Conservation (phyloP, 2,113 vertebrate genomes). For the Melierax canorus region DNA sequence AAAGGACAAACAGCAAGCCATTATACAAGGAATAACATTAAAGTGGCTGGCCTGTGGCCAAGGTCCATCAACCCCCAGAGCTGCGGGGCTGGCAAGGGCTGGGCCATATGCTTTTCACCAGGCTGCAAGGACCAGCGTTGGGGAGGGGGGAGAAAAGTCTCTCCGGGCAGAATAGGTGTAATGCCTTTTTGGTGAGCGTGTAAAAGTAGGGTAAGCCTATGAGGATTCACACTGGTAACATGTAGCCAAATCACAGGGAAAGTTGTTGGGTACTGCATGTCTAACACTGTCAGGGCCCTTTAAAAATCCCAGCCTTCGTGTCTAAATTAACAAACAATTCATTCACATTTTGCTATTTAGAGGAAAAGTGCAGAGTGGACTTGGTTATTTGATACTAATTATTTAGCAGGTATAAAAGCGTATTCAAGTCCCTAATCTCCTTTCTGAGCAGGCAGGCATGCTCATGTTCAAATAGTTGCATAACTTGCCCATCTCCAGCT, state of each 20-base stretch:
- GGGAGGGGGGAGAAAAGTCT: background rate
- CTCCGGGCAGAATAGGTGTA: background rate
- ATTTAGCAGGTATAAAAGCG: constrained; percentile 25
- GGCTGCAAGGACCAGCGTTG: background rate
- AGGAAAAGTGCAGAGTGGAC: constrained; percentile 13
- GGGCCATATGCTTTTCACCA: background rate
- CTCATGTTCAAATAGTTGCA: constrained; percentile 52
- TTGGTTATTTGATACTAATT: constrained; percentile 44
- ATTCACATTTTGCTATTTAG: background rate
- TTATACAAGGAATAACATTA: background rate
- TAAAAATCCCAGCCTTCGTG: background rate
- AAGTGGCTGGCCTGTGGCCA: background rate
- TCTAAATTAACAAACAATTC: background rate
- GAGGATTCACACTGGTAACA: background rate
- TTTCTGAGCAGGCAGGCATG: constrained; percentile 49
- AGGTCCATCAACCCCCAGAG: too few relatives aligned
- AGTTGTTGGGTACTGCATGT: background rate
- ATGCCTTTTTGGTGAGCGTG: accelerated
- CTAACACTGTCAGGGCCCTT: background rate
- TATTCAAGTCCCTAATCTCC: constrained; percentile 45
- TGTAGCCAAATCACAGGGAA: background rate
- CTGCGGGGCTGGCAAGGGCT: background rate
- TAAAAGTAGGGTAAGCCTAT: background rate
- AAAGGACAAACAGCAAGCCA: background rate
- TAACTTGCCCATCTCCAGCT: constrained; percentile 50